A percentile compares a stretch with the other conserved stretches of the same genome.
phyloP scores from a whole-genome alignment of 2,888 invertebrate species.

The Sylvicola fuscatus region DNA sequence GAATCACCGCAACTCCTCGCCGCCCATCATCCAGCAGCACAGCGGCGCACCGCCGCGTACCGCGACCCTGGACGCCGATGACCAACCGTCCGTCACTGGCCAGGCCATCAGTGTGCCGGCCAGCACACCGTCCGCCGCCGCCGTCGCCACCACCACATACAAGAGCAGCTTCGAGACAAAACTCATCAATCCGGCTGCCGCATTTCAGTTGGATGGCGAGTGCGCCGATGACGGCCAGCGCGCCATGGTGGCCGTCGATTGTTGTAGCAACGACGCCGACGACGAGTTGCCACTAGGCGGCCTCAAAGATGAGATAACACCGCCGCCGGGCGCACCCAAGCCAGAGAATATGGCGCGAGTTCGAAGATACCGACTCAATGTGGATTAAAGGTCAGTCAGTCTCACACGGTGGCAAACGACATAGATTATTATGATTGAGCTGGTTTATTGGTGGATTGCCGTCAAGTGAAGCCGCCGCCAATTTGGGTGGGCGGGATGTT shows the following conservation, averaged over 20 bases:
- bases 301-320: conserved; percentile 6
- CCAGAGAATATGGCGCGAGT: conserved; percentile 24
- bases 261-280: background rate
- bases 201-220: too few relatives aligned
- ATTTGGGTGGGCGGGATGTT: too few relatives aligned
- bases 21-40: background rate
- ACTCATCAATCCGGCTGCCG: background rate
- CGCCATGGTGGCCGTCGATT: background rate
- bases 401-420: too few relatives aligned
- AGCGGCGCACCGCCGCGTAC: background rate
- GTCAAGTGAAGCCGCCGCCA: too few relatives aligned
- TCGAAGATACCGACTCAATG: conserved; percentile 23
- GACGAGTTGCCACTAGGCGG: background rate
- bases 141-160: background rate
- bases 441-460: too few relatives aligned
- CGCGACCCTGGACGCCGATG: background rate
- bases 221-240: background rate
- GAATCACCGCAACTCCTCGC: conserved; percentile 2
- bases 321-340: conserved; percentile 24
- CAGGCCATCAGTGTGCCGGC: too few relatives aligned
- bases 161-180: background rate
- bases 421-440: too few relatives aligned
- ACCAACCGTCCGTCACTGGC: background rate
- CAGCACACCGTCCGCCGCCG: too few relatives aligned
- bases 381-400: conserved; percentile 3